phyloP scores from a whole-genome alignment of 2,888 invertebrate species.

The Pelosia muscerda region DNA sequence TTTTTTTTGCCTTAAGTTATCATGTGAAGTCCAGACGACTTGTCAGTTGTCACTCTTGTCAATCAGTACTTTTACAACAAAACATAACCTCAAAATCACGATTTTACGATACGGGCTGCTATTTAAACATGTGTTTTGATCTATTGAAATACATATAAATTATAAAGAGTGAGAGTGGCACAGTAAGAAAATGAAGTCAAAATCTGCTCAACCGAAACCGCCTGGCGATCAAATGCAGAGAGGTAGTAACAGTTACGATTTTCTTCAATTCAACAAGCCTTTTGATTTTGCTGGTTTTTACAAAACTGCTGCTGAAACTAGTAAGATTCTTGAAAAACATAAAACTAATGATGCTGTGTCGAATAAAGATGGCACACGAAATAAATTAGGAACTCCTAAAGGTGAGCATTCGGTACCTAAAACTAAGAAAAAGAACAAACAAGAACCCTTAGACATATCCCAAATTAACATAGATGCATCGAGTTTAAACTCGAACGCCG shows the following conservation, averaged over 20 bases:
- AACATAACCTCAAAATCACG: slow-evolving; percentile 24
- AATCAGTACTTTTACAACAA: not conserved
- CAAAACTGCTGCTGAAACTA: slow-evolving; percentile 66
- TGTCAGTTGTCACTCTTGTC: not conserved
- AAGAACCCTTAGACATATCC: slow-evolving; percentile 54
- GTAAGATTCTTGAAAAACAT: slow-evolving; percentile 51
- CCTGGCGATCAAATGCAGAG: slow-evolving; percentile 48
- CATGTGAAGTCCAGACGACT: no score
- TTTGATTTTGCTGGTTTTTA: slow-evolving; percentile 72
- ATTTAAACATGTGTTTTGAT: slow-evolving; percentile 43
- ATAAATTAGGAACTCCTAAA: slow-evolving; percentile 46
- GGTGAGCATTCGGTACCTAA: slow-evolving; percentile 56
- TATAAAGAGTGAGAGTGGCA: slow-evolving; percentile 28
- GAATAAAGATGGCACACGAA: slow-evolving; percentile 45
- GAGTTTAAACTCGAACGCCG: slow-evolving; percentile 40
- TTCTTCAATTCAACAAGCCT: slow-evolving; percentile 16
- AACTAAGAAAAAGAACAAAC: slow-evolving; percentile 58
- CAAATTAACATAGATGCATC: slow-evolving; percentile 61
- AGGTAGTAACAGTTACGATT: slow-evolving; percentile 30
- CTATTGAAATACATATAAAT: slow-evolving; percentile 14
- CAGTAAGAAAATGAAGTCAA: slow-evolving; percentile 66
- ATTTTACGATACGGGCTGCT: slow-evolving; percentile 15
- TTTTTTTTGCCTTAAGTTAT: not conserved
- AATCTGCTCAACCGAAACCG: slow-evolving; percentile 57
- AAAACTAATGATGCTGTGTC: slow-evolving; percentile 37